These are phyloP conservation scores for Leucosticte australis DNA, from an alignment of 2,113 vertebrate species.

Conservation along the genomic window DNA sequence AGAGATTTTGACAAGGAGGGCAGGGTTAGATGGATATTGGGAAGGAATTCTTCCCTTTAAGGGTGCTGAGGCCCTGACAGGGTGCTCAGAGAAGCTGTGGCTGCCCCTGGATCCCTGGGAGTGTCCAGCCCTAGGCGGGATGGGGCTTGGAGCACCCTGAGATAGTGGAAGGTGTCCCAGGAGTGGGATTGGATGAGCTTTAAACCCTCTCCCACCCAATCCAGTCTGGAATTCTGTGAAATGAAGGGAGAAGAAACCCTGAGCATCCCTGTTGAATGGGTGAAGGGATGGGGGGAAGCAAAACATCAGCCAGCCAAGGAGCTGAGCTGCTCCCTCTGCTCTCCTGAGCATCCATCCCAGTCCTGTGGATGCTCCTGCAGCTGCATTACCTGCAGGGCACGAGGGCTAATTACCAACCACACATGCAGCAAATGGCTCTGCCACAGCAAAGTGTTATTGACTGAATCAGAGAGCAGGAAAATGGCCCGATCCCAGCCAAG, in stretches of 20 bases:
- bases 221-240: background rate
- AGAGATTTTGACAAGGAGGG: background rate
- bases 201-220: background rate
- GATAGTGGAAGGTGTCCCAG: rapidly evolving
- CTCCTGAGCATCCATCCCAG: background rate
- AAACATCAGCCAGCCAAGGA: background rate
- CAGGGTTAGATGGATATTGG: background rate
- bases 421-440: background rate
- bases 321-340: background rate
- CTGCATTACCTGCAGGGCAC: conserved; percentile 31
- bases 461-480: background rate
- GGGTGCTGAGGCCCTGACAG: background rate
- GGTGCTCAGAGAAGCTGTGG: background rate
- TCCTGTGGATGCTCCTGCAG: background rate
- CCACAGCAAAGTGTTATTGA: conserved; percentile 39
- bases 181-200: background rate
- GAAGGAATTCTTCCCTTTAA: background rate
- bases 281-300: background rate
- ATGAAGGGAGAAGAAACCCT: rapidly evolving
- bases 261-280: rapidly evolving
- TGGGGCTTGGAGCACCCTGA: rapidly evolving
- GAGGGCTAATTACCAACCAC: background rate
- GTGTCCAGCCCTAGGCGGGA: rapidly evolving
- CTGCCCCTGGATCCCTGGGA: background rate
- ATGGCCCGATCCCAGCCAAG: conserved; percentile 12